Evolutionary conservation across 2,797 vertebrate species (phyloP), one percentile per base, ranked within the genome.

Genomic region (Halcyon badia): DNA sequence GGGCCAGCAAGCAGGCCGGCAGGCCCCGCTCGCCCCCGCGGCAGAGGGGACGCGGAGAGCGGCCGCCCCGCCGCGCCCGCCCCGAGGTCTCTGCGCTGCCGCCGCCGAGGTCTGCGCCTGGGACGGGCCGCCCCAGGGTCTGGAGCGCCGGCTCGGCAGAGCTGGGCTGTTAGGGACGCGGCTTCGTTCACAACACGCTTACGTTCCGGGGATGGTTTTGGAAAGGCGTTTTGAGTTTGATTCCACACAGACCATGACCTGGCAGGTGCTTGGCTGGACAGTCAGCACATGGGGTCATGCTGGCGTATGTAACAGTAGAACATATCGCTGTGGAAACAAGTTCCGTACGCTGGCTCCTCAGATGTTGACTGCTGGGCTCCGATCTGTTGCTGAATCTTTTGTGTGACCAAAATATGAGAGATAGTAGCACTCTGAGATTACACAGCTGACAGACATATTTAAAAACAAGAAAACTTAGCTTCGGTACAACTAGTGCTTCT

Each of bases 211-310:
- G 42, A 1, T 15, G 64, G 19, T 3, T 20, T 31, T 2, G 84
- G 70, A 20, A 25, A 0, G n/a, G 35, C 9, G 51, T 0, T 8
- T 41, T 8, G 5, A 0, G 44, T 4, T 3, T 1, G 49, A 5
- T 56, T 21, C 30, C 64, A 2, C 6, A 12, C 49, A 10, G 46
- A 21, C 3, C 2, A 19, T 73, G 4, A 0, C 4, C 62, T 5
- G 69, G 70, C 91, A 17, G 83, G 83, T 41, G 2, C 37, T 13
- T 2, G 77, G 58, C 81, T 5, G 49, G 3, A 3, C 6, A 1
- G 2, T 0, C 49, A 3, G 65, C 24, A 0, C 51, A 0, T 6
- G 71, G 26, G 39, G 60, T 44, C 54, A 0, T 21, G 0, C 39
- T 1, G 78, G 48, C 9, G 15, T 16, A 1, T 6, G 1, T 9